Evolutionary conservation across 2,797 vertebrate genomes (phyloP), one percentile per base, ranked within the genome.

Genomic region (Huso huso): DNA sequence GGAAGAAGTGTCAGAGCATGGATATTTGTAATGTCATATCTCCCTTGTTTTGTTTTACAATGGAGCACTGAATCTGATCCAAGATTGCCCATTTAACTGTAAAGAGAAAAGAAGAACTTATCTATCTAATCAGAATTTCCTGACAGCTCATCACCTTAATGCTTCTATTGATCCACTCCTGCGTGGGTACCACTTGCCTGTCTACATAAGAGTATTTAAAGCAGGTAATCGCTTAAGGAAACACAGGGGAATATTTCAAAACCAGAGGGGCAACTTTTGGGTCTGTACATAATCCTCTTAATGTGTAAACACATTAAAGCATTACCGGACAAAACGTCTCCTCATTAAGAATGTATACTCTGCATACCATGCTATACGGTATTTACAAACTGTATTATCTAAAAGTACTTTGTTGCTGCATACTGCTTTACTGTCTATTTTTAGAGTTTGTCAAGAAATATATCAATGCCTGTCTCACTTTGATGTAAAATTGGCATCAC

Each of bases 281-380:
- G 76, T 81, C 68, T 50, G 49, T 85, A 78, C 75, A 67, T 82
- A 83, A 86, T 86, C 80, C 75, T 68, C 65, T 10, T 65, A 61
- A 51, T 81, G 83, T 85, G 78, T 83, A 87, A 86, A 88, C 80
- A 86, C 79, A 81, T 82, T 84, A 81, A 77, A 72, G 73, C 52
- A 48, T 71, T 69, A 64, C 37, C 5, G 4, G 37, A 37, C 61
- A 66, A 68, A 77, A 75, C 72, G 70, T 74, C 72, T 67, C 52
- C 71, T 82, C 73, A 80, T 82, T 78, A 86, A 74, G 37, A 37
- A 37, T 37, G 3, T 5, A 37, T 37, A 37, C 5, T 37, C 37
- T 37, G 37, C 37, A 37, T 37, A 37, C 4, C 37, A 37, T 37
- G 37, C 37, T 37, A 37, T 37, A 37, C 37, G 5, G 37, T 37